Percentiles rank a stretch among this genome's conserved stretches.
Conservation (phyloP, 2,113 vertebrate genomes). For the Verasper variegatus region DNA sequence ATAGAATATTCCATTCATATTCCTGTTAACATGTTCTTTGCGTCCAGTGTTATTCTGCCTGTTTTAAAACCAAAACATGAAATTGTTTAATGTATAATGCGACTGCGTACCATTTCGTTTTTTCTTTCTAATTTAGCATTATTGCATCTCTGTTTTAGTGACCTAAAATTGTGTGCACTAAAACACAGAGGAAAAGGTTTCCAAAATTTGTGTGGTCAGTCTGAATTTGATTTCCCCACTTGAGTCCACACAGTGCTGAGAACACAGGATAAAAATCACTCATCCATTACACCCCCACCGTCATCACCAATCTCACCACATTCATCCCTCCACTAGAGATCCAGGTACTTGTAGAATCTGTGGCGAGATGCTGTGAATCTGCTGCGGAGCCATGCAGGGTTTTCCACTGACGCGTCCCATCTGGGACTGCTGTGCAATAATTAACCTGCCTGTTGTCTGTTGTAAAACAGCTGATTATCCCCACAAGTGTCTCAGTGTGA, state of each 20-base stretch:
- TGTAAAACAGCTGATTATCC: slow-evolving; percentile 42
- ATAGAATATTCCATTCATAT: no score
- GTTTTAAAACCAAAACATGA: no score
- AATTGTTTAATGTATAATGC: no score
- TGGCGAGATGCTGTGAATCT: neutral
- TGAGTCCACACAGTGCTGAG: no score
- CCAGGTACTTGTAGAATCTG: neutral
- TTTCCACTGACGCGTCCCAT: slow-evolving; percentile 6
- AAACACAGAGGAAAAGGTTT: no score
- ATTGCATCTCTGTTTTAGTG: no score
- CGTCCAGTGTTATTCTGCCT: no score
- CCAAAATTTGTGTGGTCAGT: neutral
- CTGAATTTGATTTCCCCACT: no score
- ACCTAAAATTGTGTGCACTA: no score
- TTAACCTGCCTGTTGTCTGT: slow-evolving; percentile 8
- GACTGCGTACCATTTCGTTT: no score
- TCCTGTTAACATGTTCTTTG: no score
- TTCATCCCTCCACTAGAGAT: neutral
- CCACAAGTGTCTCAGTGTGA: slow-evolving; percentile 19
- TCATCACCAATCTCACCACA: neutral
- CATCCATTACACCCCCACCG: neutral
- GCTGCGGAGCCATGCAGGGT: neutral
- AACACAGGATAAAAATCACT: neutral
- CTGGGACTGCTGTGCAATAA: slow-evolving; percentile 13
- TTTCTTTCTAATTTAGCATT: no score